A percentile compares a stretch with the other conserved stretches of the same genome.
Evolutionary conservation across 2,888 invertebrate species (phyloP).

Genomic region (Pseudoips prasinana): DNA sequence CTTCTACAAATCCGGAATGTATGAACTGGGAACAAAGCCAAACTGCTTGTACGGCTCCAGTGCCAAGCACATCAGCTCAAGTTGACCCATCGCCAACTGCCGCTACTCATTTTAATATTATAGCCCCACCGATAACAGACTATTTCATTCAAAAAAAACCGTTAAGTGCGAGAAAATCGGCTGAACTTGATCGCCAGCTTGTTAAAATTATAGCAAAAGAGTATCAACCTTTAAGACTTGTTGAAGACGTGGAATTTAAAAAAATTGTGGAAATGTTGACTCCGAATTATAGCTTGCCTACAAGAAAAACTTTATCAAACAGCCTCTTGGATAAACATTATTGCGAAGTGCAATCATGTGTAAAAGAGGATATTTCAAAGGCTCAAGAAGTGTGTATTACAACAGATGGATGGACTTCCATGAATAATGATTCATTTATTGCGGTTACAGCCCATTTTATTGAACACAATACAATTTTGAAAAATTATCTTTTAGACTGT

Average conservation of each 20-base stretch:
- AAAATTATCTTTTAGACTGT: neutral
- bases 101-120: no score
- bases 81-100: neutral
- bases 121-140: no score
- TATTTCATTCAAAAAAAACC: constrained; percentile 1
- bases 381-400: constrained; percentile 1
- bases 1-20: neutral
- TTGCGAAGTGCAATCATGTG: neutral
- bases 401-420: neutral
- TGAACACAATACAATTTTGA: neutral
- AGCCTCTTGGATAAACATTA: neutral
- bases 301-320: constrained; percentile 16
- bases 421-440: neutral
- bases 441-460: constrained; percentile 4
- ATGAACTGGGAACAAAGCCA: no score
- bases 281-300: constrained; percentile 20
- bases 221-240: constrained; percentile 19
- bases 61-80: neutral
- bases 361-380: neutral
- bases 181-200: constrained; percentile 8
- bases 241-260: constrained; percentile 21
- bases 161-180: neutral
- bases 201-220: constrained; percentile 13
- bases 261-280: constrained; percentile 14
- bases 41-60: no score